A percentile compares a stretch with the other conserved stretches of the same genome.
phyloP scores from a whole-genome alignment of 1,140 invertebrate species.

The Solen grandis region DNA sequence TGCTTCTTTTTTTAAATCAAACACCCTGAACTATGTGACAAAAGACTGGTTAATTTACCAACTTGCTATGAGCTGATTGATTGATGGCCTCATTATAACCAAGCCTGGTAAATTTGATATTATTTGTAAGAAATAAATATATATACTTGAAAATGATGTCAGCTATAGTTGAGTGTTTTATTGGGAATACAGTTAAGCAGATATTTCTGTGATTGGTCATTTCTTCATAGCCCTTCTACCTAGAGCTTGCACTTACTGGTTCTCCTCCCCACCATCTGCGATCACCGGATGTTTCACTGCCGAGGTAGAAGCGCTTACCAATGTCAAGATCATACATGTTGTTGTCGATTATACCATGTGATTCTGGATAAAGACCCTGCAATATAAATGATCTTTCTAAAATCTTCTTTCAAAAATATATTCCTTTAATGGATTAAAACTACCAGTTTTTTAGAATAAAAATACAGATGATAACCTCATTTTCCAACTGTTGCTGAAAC shows the following conservation, averaged over 20 bases:
- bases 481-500: not conserved
- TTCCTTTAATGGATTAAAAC: not conserved
- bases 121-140: too few relatives aligned
- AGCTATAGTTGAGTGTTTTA: too few relatives aligned
- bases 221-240: too few relatives aligned
- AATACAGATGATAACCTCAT: not conserved
- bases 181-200: too few relatives aligned
- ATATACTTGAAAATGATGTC: too few relatives aligned
- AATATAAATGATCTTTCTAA: conserved; percentile 1
- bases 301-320: conserved; percentile 76
- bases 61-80: too few relatives aligned
- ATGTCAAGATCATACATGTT: conserved; percentile 84
- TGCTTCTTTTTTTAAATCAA: too few relatives aligned
- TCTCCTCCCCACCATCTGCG: conserved; percentile 75
- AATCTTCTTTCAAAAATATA: not conserved
- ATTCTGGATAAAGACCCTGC: conserved; percentile 85
- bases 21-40: too few relatives aligned
- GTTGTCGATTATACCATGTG: conserved; percentile 86
- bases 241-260: conserved; percentile 78
- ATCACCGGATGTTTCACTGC: conserved; percentile 70
- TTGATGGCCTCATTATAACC: too few relatives aligned
- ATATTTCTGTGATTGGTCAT: too few relatives aligned
- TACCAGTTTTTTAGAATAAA: not conserved
- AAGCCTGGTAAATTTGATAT: too few relatives aligned
- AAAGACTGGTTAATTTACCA: too few relatives aligned